phyloP scores from a whole-genome alignment of 2,113 vertebrate genomes.

The Todiramphus saurophagus region DNA sequence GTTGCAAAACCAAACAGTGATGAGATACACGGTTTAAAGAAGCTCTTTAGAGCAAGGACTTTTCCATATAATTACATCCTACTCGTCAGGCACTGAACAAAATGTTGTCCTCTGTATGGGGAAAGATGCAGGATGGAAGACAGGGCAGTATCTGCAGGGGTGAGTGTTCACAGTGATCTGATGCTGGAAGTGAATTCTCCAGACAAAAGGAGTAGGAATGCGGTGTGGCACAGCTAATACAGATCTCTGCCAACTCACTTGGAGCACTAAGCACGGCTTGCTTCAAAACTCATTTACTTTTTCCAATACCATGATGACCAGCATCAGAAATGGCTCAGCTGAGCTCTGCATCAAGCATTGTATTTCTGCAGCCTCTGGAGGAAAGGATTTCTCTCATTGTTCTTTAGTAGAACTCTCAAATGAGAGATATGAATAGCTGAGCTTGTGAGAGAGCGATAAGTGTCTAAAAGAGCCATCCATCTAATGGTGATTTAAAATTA shows the following conservation, averaged over 20 bases:
- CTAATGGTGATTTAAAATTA: not conserved
- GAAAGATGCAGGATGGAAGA: not conserved
- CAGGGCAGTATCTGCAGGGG: not conserved
- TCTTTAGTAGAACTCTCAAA: not conserved
- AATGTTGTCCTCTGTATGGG: not conserved
- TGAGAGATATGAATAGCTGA: not conserved
- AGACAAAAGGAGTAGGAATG: not conserved
- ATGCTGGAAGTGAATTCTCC: not conserved
- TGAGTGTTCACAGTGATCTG: not conserved
- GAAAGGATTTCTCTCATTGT: not conserved
- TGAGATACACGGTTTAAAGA: not conserved
- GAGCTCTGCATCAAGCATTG: not conserved
- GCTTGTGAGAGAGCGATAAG: not conserved
- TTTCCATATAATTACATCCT: not conserved
- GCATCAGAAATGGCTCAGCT: not conserved
- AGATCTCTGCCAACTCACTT: not conserved
- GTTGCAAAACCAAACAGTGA: not conserved
- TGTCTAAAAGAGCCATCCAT: not conserved
- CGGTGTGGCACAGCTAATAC: fast-evolving
- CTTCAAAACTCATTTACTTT: not conserved
- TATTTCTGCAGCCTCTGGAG: not conserved
- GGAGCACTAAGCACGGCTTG: not conserved
- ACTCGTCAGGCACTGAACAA: not conserved
- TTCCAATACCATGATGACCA: not conserved
- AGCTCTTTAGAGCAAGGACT: not conserved